phyloP scores from a whole-genome alignment of 2,797 vertebrate genomes.

The Oreochromis grahami region DNA sequence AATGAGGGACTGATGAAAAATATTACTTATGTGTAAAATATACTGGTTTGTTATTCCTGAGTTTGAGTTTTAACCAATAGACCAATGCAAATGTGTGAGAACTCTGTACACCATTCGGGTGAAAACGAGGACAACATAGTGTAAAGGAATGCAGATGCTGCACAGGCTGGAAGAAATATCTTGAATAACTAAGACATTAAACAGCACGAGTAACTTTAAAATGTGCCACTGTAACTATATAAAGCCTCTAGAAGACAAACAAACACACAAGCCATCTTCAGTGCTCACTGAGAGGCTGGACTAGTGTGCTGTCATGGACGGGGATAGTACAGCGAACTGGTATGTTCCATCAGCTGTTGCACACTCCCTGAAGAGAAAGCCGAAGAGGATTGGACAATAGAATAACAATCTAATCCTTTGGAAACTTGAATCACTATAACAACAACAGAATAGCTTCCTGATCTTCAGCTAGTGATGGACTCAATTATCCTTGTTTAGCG shows the following conservation, averaged over 20 bases:
- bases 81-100: background rate
- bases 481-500: conserved; percentile 28
- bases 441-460: conserved; percentile 19
- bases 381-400: conserved; percentile 13
- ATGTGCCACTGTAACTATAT: background rate
- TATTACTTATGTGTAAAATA: background rate
- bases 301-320: background rate
- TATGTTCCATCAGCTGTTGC: conserved; percentile 73
- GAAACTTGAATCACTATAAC: conserved; percentile 34
- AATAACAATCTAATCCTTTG: conserved; percentile 52
- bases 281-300: background rate
- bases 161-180: background rate
- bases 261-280: background rate
- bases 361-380: conserved; percentile 33
- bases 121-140: background rate
- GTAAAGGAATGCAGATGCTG: background rate
- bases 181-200: background rate
- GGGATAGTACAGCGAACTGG: conserved; percentile 12
- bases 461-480: background rate
- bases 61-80: background rate
- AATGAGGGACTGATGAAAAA: background rate
- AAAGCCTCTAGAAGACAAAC: background rate
- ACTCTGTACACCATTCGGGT: background rate
- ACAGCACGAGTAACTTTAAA: background rate
- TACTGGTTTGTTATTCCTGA: background rate